A percentile compares a stretch with the other conserved stretches of the same genome.
Evolutionary conservation across 2,797 vertebrate genomes (phyloP).

Genomic region (Tauraco hartlaubi): DNA sequence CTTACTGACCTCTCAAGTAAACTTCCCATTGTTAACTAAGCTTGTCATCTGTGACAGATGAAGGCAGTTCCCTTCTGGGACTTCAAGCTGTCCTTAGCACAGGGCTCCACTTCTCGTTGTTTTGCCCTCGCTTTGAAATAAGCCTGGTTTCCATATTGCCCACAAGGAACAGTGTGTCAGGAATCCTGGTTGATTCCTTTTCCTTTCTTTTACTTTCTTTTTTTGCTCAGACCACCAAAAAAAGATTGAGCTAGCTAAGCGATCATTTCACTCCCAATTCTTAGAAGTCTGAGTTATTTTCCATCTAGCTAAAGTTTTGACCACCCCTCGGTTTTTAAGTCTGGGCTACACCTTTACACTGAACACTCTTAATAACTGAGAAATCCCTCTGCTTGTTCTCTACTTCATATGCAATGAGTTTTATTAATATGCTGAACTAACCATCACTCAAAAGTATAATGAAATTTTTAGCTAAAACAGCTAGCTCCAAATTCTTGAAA

Average conservation of each 20-base stretch:
- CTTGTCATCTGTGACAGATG: neutral
- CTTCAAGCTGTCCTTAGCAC: neutral
- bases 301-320: neutral
- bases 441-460: neutral
- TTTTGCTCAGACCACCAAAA: neutral
- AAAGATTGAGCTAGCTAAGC: neutral
- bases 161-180: neutral
- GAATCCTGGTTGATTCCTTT: neutral
- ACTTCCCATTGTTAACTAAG: neutral
- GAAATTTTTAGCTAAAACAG: constrained; percentile 18
- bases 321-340: neutral
- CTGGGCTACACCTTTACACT: neutral
- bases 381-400: neutral
- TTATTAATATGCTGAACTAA: neutral
- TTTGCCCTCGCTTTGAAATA: neutral
- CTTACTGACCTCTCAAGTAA: neutral
- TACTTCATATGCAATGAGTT: neutral
- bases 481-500: neutral
- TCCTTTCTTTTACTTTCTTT: neutral
- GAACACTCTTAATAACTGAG: neutral
- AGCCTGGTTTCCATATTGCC: neutral
- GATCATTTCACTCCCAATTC: neutral
- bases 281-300: neutral
- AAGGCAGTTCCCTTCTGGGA: neutral
- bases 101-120: neutral